These are phyloP conservation scores for Drosophila nannoptera DNA, from an alignment of 1,140 invertebrate genomes.

Conservation along the genomic window DNA sequence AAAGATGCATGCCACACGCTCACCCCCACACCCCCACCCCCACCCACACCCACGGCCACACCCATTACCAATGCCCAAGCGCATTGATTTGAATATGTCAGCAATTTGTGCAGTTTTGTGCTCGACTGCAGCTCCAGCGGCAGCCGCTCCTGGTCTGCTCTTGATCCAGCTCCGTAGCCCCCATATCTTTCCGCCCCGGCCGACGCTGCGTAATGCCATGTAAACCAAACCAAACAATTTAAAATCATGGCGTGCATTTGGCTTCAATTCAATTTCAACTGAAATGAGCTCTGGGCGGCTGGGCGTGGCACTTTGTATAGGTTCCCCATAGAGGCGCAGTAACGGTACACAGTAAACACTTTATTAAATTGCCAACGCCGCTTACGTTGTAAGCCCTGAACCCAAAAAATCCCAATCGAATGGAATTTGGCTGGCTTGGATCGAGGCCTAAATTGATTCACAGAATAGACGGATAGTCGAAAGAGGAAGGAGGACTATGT, in stretches of 20 bases:
- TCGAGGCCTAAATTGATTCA: too few relatives aligned
- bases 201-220: slow-evolving; percentile 68
- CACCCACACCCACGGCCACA: slow-evolving; percentile 24
- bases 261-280: slow-evolving; percentile 76
- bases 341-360: slow-evolving; percentile 22
- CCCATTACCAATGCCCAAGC: slow-evolving; percentile 45
- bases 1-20: slow-evolving; percentile 25
- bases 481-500: too few relatives aligned
- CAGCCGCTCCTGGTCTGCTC: slow-evolving; percentile 6
- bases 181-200: slow-evolving; percentile 2
- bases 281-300: slow-evolving; percentile 56
- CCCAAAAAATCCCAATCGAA: neutral
- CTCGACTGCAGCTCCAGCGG: slow-evolving; percentile 41
- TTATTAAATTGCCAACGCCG: slow-evolving; percentile 36
- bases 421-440: too few relatives aligned
- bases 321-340: slow-evolving; percentile 11
- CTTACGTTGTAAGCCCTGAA: slow-evolving; percentile 1
- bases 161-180: slow-evolving; percentile 3
- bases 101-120: slow-evolving; percentile 77
- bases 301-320: slow-evolving; percentile 17
- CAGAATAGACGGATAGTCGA: too few relatives aligned
- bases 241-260: slow-evolving; percentile 76
- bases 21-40: neutral
- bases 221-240: slow-evolving; percentile 77
- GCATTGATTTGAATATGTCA: slow-evolving; percentile 77